These are phyloP conservation scores for Cossypha niveicapilla DNA, from an alignment of 2,797 vertebrate genomes.

Conservation along the genomic window DNA sequence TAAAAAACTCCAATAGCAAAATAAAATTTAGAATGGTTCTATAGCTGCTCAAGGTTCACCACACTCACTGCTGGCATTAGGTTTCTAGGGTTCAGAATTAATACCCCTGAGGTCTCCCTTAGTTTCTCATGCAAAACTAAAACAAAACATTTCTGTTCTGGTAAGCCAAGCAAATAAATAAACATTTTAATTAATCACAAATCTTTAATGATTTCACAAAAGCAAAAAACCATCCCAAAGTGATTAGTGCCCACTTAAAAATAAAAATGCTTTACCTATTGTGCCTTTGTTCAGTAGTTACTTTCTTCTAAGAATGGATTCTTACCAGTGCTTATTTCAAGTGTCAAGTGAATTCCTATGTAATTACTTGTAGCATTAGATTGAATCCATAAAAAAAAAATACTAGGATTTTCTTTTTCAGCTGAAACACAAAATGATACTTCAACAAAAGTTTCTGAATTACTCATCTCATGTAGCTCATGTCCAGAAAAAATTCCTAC, in stretches of 20 bases:
- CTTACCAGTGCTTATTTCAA: not conserved
- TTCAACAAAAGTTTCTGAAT: slow-evolving; percentile 10
- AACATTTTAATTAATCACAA: not conserved
- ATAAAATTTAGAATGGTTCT: not conserved
- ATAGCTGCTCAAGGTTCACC: not conserved
- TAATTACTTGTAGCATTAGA: not conserved
- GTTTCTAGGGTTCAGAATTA: not conserved
- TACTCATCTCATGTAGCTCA: not conserved
- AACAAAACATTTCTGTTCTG: not conserved
- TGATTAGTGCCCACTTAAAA: not conserved
- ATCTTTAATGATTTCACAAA: not conserved
- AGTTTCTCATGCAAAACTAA: not conserved
- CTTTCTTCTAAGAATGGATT: not conserved
- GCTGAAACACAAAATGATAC: not conserved
- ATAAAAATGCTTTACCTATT: not conserved
- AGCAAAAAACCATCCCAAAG: not conserved
- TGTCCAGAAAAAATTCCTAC: slow-evolving; percentile 7
- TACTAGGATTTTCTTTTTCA: not conserved
- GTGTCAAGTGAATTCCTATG: not conserved
- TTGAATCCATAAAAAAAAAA: not conserved
- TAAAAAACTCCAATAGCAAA: not conserved
- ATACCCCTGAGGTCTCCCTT: not conserved
- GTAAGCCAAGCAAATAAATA: not conserved
- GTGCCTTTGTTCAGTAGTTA: not conserved
- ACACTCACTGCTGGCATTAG: not conserved